phyloP scores from a whole-genome alignment of 2,113 vertebrate genomes.

The crab-eating macaque (Macaca fascicularis) region T2T-MFA8v1.1 NC_088376.1:84256001-84256500 shows the following conservation, averaged over 20 bases:
- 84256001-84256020: conserved; percentile 5
- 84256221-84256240: too few relatives aligned
- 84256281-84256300: not conserved
- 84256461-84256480: not conserved
- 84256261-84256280: not conserved
- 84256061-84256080: conserved; percentile 17
- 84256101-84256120: not conserved
- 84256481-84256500: not conserved
- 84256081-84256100: conserved; percentile 3
- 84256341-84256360: not conserved
- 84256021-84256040: conserved; percentile 17
- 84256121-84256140: conserved; percentile 12
- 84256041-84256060: not conserved
- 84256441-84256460: not conserved
- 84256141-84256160: not conserved
- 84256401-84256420: not conserved
- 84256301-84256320: not conserved
- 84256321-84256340: not conserved
- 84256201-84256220: not conserved
- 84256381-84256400: not conserved
- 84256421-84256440: not conserved
- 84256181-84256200: not conserved
- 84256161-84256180: not conserved
- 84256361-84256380: not conserved
- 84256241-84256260: not conserved